Conservation (phyloP, 2,113 vertebrate genomes). For the Phoxinus phoxinus region DNA sequence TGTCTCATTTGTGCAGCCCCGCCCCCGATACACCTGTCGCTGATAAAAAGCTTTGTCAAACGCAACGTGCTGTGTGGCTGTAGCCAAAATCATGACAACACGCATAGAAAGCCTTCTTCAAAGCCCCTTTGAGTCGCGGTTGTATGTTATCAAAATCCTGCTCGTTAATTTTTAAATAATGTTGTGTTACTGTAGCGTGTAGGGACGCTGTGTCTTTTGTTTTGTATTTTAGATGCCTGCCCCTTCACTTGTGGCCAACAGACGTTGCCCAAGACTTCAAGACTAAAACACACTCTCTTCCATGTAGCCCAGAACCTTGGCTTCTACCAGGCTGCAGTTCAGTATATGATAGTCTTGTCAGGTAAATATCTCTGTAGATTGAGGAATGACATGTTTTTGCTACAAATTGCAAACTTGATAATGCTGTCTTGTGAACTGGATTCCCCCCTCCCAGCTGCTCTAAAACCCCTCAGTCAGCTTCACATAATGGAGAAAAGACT, state of each 20-base stretch:
- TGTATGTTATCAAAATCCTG: slow-evolving; percentile 35
- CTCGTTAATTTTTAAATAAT: slow-evolving; percentile 24
- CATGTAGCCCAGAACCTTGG: slow-evolving; percentile 77
- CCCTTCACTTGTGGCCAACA: slow-evolving; percentile 65
- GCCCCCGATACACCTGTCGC: slow-evolving; percentile 55
- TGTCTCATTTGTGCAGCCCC: slow-evolving; percentile 49
- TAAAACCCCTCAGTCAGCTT: slow-evolving; percentile 57
- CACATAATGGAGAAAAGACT: slow-evolving; percentile 59
- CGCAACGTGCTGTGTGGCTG: slow-evolving; percentile 54
- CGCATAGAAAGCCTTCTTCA: slow-evolving; percentile 65
- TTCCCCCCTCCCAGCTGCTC: slow-evolving; percentile 59
- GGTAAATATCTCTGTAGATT: slow-evolving; percentile 61
- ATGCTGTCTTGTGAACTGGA: neutral
- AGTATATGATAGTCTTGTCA: slow-evolving; percentile 80
- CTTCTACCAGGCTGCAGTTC: slow-evolving; percentile 80
- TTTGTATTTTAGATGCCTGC: slow-evolving; percentile 63
- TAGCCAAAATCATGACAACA: slow-evolving; percentile 64
- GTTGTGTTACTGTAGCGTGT: slow-evolving; percentile 43
- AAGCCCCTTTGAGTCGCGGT: slow-evolving; percentile 72
- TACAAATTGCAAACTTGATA: neutral
- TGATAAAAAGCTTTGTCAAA: slow-evolving; percentile 68
- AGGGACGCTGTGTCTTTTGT: neutral
- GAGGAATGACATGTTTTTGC: neutral
- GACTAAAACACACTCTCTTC: slow-evolving; percentile 34
- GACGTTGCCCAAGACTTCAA: slow-evolving; percentile 57